Percentiles rank a stretch among this genome's conserved stretches.
Evolutionary conservation across 2,888 invertebrate species (phyloP).

Genomic region (Noctua janthina): DNA sequence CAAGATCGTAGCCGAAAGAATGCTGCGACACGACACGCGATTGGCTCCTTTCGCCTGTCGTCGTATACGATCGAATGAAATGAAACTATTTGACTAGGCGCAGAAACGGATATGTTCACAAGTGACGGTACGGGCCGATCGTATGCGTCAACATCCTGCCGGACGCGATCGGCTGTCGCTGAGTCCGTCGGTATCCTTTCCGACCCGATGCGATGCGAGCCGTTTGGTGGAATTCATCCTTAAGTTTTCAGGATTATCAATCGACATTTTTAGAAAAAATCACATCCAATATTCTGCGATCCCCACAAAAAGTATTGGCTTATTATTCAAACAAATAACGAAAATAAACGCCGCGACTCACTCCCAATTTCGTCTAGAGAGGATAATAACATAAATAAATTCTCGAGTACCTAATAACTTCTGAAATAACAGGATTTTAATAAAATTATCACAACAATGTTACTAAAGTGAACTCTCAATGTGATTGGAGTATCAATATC

Average conservation of each 20-base stretch:
- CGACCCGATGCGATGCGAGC: too few relatives aligned
- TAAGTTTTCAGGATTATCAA: background rate
- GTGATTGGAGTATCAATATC: conserved; percentile 57
- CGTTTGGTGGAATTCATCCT: too few relatives aligned
- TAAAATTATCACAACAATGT: conserved; percentile 40
- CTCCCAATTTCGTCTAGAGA: background rate
- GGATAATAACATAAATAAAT: conserved; percentile 5
- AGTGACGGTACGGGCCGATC: too few relatives aligned
- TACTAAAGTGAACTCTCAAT: conserved; percentile 26
- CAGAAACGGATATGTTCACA: too few relatives aligned
- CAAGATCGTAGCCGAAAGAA: too few relatives aligned
- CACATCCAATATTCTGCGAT: background rate
- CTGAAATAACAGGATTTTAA: conserved; percentile 37
- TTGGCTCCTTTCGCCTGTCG: too few relatives aligned
- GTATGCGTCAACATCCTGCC: too few relatives aligned
- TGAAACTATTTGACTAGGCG: too few relatives aligned
- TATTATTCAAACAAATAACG: background rate
- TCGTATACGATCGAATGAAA: too few relatives aligned
- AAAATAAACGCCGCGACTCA: background rate
- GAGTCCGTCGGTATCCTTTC: too few relatives aligned
- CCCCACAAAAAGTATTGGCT: background rate
- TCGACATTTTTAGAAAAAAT: background rate
- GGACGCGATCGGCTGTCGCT: too few relatives aligned
- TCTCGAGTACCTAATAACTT: conserved; percentile 5
- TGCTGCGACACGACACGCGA: too few relatives aligned